Base-by-base conservation (phyloP, 2,888 invertebrate species). In the Drosophila paracracens region DNA sequence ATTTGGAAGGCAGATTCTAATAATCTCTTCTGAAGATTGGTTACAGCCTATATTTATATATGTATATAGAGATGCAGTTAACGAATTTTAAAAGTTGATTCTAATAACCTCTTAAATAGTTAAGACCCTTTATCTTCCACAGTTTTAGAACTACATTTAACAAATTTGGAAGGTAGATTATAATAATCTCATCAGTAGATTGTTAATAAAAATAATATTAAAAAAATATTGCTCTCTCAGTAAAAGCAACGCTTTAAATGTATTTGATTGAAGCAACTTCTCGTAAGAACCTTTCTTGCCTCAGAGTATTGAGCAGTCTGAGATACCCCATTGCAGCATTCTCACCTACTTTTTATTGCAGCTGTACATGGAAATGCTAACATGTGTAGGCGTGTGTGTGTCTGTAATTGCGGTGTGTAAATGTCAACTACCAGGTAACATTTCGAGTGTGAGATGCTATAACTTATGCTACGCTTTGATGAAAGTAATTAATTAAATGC, bases 401-500 rank as follows among this genome's bases (percentile, higher is more conserved):
- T 46, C 29, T 38, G 21, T 51, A 40, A 54, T 61, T 62, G 69
- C 27, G 53, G 58, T 54, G 48, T 16, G 63, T 72, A 65, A 70
- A 81, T 75, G 81, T 69, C 83, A 74, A 65, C 35, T 67, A 66
- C 1, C 66, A 25, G 70, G 29, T 29, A 65, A 13, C 36, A 35
- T 60, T 61, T 70, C 40, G 65, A 59, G 51, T 35, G 53, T 65
- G 56, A 46, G 65, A 25, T 31, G 36, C 56, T 52, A 63, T 60
- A 62, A 68, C 63, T 76, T 76, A 70, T 71, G 67, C 64, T 50
- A 57, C 52, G 65, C 81, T 75, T 73, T 83, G 81, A 81, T 76
- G 69, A 74, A 69, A 74, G 75, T 77, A 87, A 86, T 86, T 84
- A 84, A 84, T 89, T 87, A 84, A 86, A 89, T 75, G 81, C 69